phyloP scores from a whole-genome alignment of 2,113 vertebrate species.

The Panurus biarmicus region DNA sequence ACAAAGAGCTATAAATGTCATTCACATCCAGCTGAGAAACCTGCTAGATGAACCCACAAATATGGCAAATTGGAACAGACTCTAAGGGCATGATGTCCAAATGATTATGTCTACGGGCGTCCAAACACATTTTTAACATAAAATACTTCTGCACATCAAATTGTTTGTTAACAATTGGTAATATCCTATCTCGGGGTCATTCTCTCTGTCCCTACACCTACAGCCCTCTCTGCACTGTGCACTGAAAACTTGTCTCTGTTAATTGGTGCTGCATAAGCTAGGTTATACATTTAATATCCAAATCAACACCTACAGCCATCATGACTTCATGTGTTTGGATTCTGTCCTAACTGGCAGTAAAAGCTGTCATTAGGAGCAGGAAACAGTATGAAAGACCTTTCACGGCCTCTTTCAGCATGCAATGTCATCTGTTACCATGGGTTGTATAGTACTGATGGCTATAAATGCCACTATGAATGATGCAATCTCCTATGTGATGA shows the following conservation, averaged over 20 bases:
- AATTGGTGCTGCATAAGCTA: not conserved
- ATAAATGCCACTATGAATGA: constrained; percentile 69
- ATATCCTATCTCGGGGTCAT: not conserved
- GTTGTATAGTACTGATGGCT: constrained; percentile 66
- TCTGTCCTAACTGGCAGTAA: constrained; percentile 64
- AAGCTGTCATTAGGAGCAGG: constrained; percentile 64
- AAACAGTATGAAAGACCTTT: constrained; percentile 66
- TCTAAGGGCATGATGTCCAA: not conserved
- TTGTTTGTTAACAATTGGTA: not conserved
- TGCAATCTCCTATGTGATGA: constrained; percentile 65
- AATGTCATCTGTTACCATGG: constrained; percentile 70
- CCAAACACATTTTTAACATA: not conserved
- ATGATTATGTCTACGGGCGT: not conserved
- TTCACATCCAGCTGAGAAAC: not conserved
- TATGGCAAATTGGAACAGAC: not conserved
- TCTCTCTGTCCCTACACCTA: not conserved
- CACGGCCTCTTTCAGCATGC: constrained; percentile 65
- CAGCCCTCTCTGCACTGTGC: not conserved
- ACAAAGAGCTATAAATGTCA: not conserved
- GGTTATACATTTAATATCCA: constrained; percentile 52
- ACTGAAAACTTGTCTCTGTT: not conserved
- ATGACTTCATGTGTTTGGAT: constrained; percentile 61
- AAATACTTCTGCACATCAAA: not conserved
- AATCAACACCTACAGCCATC: constrained; percentile 58
- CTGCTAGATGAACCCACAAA: not conserved